Evolutionary conservation across 2,797 vertebrate species (phyloP).

Genomic region (Onychomys leucogaster): DNA sequence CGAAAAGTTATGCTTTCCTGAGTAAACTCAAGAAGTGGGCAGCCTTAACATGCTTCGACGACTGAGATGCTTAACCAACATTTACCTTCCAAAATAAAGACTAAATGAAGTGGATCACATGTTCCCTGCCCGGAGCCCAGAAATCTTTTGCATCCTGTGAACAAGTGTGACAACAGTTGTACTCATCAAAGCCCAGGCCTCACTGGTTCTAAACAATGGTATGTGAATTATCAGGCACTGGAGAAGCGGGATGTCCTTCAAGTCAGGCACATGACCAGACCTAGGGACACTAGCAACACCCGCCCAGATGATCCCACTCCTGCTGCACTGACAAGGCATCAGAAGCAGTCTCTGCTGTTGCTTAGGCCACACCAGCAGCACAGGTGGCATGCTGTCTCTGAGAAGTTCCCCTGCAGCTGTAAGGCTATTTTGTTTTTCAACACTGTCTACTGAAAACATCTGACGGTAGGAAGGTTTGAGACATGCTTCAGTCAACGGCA

Average conservation of each 20-base stretch:
- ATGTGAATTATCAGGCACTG: background rate
- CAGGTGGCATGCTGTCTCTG: background rate
- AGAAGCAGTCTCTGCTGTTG: background rate
- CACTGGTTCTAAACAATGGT: background rate
- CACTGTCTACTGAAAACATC: slow-evolving; percentile 11
- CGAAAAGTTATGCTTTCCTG: background rate
- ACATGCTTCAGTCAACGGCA: background rate
- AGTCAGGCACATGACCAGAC: background rate
- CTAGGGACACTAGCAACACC: background rate
- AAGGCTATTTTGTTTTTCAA: background rate
- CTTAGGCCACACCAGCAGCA: background rate
- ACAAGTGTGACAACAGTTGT: background rate
- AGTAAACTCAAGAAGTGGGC: background rate
- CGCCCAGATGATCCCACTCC: background rate
- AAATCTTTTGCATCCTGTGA: slow-evolving; percentile 30
- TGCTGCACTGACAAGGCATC: background rate
- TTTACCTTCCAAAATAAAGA: slow-evolving; percentile 5
- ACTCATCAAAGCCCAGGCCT: background rate
- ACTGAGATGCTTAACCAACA: background rate
- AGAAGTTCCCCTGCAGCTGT: background rate
- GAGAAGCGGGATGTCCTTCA: background rate
- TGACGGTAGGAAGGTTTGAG: background rate
- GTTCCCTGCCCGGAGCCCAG: background rate
- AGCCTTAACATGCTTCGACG: background rate
- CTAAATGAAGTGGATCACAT: background rate